A percentile compares a stretch with the other conserved stretches of the same genome.
These are phyloP conservation scores for Misgurnus mizolepis DNA, from an alignment of 2,113 vertebrate species.

Conservation along the genomic window DNA sequence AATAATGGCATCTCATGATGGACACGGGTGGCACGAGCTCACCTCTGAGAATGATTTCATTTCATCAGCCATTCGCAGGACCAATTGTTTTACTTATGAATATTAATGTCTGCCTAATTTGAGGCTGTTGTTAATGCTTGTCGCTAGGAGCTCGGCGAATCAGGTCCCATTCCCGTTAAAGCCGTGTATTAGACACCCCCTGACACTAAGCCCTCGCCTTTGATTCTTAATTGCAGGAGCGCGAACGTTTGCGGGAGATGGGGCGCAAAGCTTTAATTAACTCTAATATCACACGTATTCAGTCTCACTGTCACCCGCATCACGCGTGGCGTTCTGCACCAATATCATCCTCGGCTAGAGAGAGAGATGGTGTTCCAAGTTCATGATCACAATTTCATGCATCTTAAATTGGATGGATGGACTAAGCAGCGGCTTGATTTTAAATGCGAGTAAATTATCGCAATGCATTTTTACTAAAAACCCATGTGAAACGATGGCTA, in stretches of 20 bases:
- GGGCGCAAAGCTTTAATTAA: constrained; percentile 85
- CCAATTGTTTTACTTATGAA: constrained; percentile 85
- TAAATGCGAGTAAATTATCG: constrained; percentile 67
- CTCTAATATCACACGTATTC: constrained; percentile 82
- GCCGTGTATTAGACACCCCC: constrained; percentile 79
- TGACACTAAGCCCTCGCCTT: constrained; percentile 84
- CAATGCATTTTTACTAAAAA: constrained; percentile 56
- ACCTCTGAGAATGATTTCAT: constrained; percentile 76
- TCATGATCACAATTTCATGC: constrained; percentile 78
- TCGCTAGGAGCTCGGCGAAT: constrained; percentile 82
- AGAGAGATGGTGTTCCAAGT: constrained; percentile 74
- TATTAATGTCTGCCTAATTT: constrained; percentile 84
- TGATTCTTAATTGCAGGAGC: constrained; percentile 86
- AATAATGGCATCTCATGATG: constrained; percentile 82
- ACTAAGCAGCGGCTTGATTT: constrained; percentile 63
- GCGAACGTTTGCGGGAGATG: constrained; percentile 79
- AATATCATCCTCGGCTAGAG: constrained; percentile 70
- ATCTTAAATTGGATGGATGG: constrained; percentile 70
- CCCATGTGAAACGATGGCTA: constrained; percentile 60
- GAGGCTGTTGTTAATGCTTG: constrained; percentile 83
- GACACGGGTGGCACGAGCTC: constrained; percentile 72
- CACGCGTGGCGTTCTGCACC: constrained; percentile 72
- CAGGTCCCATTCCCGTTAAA: constrained; percentile 81
- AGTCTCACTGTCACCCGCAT: constrained; percentile 80
- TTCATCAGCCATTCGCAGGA: constrained; percentile 77